Conservation (phyloP, 1,140 invertebrate genomes). For the Drosophila kepulauana region DNA sequence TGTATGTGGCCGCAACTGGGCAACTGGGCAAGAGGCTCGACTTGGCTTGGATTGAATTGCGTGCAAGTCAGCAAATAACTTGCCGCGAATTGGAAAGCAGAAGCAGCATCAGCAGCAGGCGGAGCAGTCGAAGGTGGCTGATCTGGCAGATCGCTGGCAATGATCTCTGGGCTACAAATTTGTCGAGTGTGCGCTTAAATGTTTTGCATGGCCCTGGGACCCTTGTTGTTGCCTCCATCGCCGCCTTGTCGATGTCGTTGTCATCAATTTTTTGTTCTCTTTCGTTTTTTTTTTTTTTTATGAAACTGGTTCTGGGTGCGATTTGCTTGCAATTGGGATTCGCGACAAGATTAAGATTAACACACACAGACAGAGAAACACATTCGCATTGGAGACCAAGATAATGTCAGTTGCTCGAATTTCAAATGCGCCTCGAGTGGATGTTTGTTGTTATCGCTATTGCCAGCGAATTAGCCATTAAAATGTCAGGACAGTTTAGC, state of each 20-base stretch:
- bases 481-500: slow-evolving; percentile 56
- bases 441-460: slow-evolving; percentile 34
- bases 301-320: slow-evolving; percentile 54
- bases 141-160: slow-evolving; percentile 45
- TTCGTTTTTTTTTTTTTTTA: slow-evolving; percentile 4
- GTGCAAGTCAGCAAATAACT: slow-evolving; percentile 72
- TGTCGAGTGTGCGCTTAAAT: slow-evolving; percentile 82
- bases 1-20: slow-evolving; percentile 58
- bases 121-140: slow-evolving; percentile 5
- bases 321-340: slow-evolving; percentile 51
- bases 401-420: slow-evolving; percentile 66
- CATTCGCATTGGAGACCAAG: slow-evolving; percentile 44
- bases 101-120: background rate
- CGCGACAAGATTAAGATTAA: slow-evolving; percentile 68
- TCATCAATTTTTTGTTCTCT: slow-evolving; percentile 61
- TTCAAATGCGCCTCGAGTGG: slow-evolving; percentile 44
- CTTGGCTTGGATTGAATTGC: slow-evolving; percentile 36
- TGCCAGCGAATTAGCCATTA: slow-evolving; percentile 50
- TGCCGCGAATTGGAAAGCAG: slow-evolving; percentile 1
- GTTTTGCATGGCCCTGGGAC: slow-evolving; percentile 61
- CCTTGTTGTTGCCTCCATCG: slow-evolving; percentile 20
- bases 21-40: slow-evolving; percentile 32
- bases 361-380: background rate
- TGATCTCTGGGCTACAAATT: slow-evolving; percentile 71
- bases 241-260: slow-evolving; percentile 34